Evolutionary conservation across 2,113 vertebrate genomes (phyloP).

Genomic region (Paradoxurus hermaphroditus): DNA sequence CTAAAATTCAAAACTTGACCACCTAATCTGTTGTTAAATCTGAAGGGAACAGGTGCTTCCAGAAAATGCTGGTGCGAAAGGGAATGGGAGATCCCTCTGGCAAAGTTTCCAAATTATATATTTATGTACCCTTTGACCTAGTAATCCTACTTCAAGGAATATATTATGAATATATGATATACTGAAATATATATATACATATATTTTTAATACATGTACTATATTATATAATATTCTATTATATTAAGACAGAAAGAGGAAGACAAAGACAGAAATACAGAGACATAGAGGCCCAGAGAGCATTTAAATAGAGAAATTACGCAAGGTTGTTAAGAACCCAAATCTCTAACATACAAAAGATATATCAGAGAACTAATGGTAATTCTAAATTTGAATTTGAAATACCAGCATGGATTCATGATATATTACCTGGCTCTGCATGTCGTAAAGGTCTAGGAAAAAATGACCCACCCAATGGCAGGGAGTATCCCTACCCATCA

Average conservation of each 20-base stretch:
- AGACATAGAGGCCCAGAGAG: not conserved
- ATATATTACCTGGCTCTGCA: not conserved
- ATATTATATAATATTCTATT: not conserved
- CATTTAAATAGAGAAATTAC: not conserved
- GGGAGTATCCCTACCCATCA: not conserved
- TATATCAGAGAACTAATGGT: not conserved
- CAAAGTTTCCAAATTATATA: not conserved
- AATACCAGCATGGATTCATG: not conserved
- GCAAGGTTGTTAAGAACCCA: not conserved
- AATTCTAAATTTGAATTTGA: not conserved
- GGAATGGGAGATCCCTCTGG: not conserved
- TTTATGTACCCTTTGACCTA: not conserved
- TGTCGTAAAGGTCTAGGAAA: not conserved
- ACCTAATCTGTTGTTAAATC: not conserved
- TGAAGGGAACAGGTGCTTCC: not conserved
- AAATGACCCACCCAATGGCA: not conserved
- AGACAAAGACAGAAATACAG: not conserved
- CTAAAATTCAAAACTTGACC: not conserved
- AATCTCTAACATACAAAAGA: not conserved
- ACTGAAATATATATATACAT: too few relatives aligned
- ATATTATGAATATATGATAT: not conserved
- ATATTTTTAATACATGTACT: not conserved
- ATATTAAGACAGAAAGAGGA: not conserved
- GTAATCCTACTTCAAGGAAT: not conserved
- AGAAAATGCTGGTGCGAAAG: not conserved